Evolutionary conservation across 2,113 vertebrate species (phyloP).

Genomic region (Coreoperca whiteheadi): DNA sequence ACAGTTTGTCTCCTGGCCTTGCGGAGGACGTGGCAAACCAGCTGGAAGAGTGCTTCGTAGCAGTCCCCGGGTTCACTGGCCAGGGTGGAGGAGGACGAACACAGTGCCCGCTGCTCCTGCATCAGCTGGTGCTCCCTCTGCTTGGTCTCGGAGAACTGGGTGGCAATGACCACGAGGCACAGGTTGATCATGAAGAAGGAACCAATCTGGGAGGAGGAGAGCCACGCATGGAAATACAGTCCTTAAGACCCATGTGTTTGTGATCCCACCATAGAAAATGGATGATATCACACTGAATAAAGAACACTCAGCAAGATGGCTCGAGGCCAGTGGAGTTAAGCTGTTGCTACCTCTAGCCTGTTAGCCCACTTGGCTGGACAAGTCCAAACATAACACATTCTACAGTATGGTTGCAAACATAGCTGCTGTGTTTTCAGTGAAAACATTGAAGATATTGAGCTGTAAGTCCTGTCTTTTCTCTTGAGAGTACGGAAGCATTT

Average conservation of each 20-base stretch:
- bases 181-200: conserved; percentile 94
- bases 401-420: conserved; percentile 25
- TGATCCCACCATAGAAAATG: neutral
- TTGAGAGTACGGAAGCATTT: neutral
- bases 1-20: conserved; percentile 89
- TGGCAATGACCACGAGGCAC: conserved; percentile 98
- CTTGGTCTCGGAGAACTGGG: conserved; percentile 98
- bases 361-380: conserved; percentile 29
- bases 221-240: neutral
- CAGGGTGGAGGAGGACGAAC: conserved; percentile 94
- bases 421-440: neutral
- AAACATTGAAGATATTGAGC: neutral
- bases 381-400: conserved; percentile 19
- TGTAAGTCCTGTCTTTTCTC: neutral
- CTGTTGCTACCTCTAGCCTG: conserved; percentile 23
- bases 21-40: conserved; percentile 92
- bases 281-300: neutral
- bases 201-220: conserved; percentile 83
- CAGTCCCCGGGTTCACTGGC: conserved; percentile 96
- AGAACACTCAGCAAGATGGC: conserved; percentile 10
- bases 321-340: neutral
- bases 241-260: neutral
- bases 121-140: conserved; percentile 98
- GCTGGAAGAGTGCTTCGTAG: conserved; percentile 97
- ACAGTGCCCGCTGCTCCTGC: conserved; percentile 94